Conservation (phyloP, 2,113 vertebrate species). For the Phaetusa simplex region DNA sequence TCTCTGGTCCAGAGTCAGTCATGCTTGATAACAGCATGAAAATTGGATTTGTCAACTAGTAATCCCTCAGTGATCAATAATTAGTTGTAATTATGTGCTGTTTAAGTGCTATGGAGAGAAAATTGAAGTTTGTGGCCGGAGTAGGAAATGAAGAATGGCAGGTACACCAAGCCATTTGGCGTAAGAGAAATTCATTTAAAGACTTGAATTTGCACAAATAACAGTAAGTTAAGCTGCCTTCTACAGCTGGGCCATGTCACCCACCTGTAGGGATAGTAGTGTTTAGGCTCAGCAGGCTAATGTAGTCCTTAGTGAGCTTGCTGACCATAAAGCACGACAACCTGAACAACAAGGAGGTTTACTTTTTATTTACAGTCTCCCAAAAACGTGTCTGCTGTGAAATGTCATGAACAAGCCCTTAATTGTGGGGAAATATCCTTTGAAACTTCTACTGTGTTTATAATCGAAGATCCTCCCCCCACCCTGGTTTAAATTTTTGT, state of each 20-base stretch:
- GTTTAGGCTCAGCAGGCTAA: background rate
- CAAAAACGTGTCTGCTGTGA: background rate
- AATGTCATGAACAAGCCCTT: background rate
- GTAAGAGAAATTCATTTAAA: background rate
- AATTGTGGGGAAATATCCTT: background rate
- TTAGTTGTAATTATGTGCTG: constrained; percentile 54
- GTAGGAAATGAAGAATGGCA: constrained; percentile 45
- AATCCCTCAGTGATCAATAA: constrained; percentile 64
- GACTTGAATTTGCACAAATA: background rate
- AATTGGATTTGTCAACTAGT: constrained; percentile 69
- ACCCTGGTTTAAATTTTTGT: background rate
- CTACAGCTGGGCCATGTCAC: background rate
- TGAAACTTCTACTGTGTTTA: background rate
- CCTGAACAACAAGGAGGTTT: background rate
- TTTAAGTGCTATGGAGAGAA: constrained; percentile 4
- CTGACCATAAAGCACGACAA: background rate
- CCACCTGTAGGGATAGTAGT: background rate
- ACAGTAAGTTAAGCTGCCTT: background rate
- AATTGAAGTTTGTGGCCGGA: constrained; percentile 8
- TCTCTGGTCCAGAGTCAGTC: background rate
- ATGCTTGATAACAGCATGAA: constrained; percentile 12
- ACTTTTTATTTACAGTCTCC: background rate
- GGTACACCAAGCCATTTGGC: background rate
- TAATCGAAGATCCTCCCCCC: background rate
- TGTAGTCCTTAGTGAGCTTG: background rate